These are phyloP conservation scores for Oreochromis tanganicae DNA, from an alignment of 2,113 vertebrate genomes.

Conservation along the genomic window DNA sequence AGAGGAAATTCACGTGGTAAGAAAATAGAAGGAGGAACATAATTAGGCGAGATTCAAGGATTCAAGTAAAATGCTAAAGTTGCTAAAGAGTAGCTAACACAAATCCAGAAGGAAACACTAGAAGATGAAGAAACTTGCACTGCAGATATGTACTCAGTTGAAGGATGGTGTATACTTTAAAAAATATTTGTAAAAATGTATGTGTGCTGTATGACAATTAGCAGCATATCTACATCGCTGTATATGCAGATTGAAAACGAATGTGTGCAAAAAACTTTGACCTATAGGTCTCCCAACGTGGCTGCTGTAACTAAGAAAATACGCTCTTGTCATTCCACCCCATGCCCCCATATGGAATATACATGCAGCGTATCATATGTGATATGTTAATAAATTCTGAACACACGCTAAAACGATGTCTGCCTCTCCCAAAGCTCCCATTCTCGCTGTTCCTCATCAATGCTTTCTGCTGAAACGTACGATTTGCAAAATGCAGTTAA, in stretches of 20 bases:
- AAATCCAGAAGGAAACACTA: not conserved
- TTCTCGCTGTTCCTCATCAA: slow-evolving; percentile 71
- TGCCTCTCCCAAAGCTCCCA: slow-evolving; percentile 34
- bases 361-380: slow-evolving; percentile 10
- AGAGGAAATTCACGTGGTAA: not conserved
- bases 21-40: not conserved
- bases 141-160: not conserved
- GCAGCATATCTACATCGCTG: slow-evolving; percentile 31
- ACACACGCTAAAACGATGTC: slow-evolving; percentile 51
- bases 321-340: not conserved
- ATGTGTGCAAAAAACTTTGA: not conserved
- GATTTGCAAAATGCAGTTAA: slow-evolving; percentile 78
- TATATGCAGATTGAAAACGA: not conserved
- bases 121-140: not conserved
- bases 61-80: not conserved
- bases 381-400: slow-evolving; percentile 64
- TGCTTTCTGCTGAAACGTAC: slow-evolving; percentile 75
- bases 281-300: not conserved
- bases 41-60: not conserved
- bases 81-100: not conserved
- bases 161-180: not conserved
- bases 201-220: not conserved
- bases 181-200: not conserved
- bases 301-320: not conserved
- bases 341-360: not conserved